Percentiles rank a stretch among this genome's conserved stretches.
Evolutionary conservation across 2,797 vertebrate genomes (phyloP).

Genomic region (Fundulus diaphanus): DNA sequence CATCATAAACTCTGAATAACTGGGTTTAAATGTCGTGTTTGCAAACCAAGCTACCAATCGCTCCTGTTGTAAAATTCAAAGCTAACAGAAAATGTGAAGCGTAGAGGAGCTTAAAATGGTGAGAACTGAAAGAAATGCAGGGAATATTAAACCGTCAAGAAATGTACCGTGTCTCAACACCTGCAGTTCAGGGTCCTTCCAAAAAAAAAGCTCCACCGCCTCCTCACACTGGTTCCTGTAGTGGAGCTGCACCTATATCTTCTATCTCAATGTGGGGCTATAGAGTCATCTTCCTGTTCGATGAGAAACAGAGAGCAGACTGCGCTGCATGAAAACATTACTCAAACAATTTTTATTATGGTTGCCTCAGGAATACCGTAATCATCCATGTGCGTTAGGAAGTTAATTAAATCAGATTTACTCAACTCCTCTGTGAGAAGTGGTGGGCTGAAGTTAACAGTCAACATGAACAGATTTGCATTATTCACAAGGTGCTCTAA

Average conservation of each 20-base stretch:
- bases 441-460: slow-evolving; percentile 13
- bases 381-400: slow-evolving; percentile 48
- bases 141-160: background rate
- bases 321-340: slow-evolving; percentile 48
- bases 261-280: slow-evolving; percentile 13
- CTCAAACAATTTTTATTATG: slow-evolving; percentile 65
- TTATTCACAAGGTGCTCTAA: slow-evolving; percentile 29
- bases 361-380: slow-evolving; percentile 59
- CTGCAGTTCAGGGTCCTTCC: background rate
- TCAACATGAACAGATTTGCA: slow-evolving; percentile 16
- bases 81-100: background rate
- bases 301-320: slow-evolving; percentile 47
- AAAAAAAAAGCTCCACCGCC: background rate
- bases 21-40: background rate
- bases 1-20: background rate
- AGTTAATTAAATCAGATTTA: slow-evolving; percentile 53
- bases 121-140: background rate
- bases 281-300: slow-evolving; percentile 46
- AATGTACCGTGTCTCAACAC: background rate
- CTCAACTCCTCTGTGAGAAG: slow-evolving; percentile 30
- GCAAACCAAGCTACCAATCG: background rate
- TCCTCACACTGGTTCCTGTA: background rate
- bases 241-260: background rate
- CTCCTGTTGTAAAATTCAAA: background rate
- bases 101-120: background rate